A percentile compares a stretch with the other conserved stretches of the same genome.
Conservation (phyloP, 2,888 invertebrate species). For the Erpobdella octoculata region DNA sequence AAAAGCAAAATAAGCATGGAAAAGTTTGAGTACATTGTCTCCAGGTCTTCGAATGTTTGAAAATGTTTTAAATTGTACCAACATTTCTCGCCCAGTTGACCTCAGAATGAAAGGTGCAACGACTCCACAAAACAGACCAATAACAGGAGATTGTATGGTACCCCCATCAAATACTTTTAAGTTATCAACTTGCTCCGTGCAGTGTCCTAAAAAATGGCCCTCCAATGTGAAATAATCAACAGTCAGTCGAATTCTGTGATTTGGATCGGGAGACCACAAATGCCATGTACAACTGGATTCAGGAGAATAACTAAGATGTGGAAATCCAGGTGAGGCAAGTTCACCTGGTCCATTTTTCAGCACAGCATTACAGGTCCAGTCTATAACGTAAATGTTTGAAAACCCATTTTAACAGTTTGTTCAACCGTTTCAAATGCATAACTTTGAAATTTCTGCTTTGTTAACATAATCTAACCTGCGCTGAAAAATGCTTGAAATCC, state of each 20-base stretch:
- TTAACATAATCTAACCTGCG: background rate
- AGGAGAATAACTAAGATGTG: background rate
- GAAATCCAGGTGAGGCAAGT: background rate
- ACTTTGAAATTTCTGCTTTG: background rate
- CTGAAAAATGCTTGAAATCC: background rate
- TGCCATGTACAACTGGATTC: background rate
- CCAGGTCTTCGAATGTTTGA: no score
- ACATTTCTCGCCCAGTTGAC: background rate
- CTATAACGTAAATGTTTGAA: background rate
- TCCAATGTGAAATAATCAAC: background rate
- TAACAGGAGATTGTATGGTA: background rate
- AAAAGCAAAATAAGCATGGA: no score
- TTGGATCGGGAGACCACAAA: background rate
- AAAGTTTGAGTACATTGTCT: no score
- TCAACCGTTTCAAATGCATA: background rate
- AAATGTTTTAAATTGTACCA: background rate
- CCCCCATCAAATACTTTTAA: background rate
- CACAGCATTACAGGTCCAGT: constrained; percentile 5
- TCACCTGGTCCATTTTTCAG: background rate
- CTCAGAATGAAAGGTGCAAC: background rate
- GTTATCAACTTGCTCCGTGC: background rate
- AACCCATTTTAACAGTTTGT: no score
- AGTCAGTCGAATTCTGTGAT: background rate
- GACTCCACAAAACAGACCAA: background rate
- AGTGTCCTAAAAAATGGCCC: background rate